Percentiles rank a stretch among this genome's conserved stretches.
Conservation (phyloP, 2,797 vertebrate species). For the Oryzias dopingdopingensis region DNA sequence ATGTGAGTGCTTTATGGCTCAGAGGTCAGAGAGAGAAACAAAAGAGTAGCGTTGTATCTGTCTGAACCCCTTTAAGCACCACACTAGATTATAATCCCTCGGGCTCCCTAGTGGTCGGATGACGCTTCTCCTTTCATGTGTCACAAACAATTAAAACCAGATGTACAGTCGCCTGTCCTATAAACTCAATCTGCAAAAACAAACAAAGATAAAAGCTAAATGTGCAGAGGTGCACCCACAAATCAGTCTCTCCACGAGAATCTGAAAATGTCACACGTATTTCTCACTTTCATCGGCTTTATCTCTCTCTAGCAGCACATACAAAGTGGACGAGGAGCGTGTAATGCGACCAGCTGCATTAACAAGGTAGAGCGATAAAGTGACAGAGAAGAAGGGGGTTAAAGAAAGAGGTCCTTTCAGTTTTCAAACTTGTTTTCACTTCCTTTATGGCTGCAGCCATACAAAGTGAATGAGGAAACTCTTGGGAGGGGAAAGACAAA, state of each 20-base stretch:
- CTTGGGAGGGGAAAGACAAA: slow-evolving; percentile 56
- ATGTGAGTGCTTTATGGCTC: slow-evolving; percentile 57
- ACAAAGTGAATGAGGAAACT: slow-evolving; percentile 49
- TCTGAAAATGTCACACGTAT: slow-evolving; percentile 56
- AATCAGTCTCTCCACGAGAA: slow-evolving; percentile 36
- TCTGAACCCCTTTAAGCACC: slow-evolving; percentile 51
- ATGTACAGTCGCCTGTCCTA: slow-evolving; percentile 31
- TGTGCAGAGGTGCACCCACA: neutral
- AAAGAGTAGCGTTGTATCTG: slow-evolving; percentile 52
- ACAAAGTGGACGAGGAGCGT: slow-evolving; percentile 62
- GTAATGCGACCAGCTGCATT: slow-evolving; percentile 63
- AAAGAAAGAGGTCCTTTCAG: slow-evolving; percentile 57
- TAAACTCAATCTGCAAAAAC: slow-evolving; percentile 24
- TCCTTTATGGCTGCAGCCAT: slow-evolving; percentile 62
- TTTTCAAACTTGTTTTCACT: slow-evolving; percentile 55
- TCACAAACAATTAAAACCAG: slow-evolving; percentile 62
- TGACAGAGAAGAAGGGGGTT: slow-evolving; percentile 38
- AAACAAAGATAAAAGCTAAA: slow-evolving; percentile 1
- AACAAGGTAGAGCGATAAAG: slow-evolving; percentile 52
- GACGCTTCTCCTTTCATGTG: slow-evolving; percentile 70
- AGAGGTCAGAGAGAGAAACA: slow-evolving; percentile 45
- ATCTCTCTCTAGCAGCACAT: slow-evolving; percentile 63
- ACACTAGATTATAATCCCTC: slow-evolving; percentile 64
- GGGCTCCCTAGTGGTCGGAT: slow-evolving; percentile 76
- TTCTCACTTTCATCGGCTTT: slow-evolving; percentile 71